Evolutionary conservation across 2,113 vertebrate species (phyloP), one percentile per base, ranked within the genome.

Genomic region (Himantopus leucocephalus): DNA sequence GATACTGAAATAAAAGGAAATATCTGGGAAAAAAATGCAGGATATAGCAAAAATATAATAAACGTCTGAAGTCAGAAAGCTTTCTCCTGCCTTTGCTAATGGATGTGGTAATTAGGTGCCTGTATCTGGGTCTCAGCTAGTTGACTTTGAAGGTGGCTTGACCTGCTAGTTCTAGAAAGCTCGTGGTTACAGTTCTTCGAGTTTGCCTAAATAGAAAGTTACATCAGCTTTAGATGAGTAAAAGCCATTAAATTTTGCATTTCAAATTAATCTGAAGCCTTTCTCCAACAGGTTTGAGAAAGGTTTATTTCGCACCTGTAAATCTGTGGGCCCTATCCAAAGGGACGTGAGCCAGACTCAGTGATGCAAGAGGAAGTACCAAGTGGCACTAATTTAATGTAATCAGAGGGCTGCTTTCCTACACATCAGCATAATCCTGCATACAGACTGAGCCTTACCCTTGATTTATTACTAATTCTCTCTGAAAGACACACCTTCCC

Each of bases 331-430:
- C n/a, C 39, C 11, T 53, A 15, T 92, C 82, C 68, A 59, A 67
- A 90, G 56, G 50, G 67, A 63, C 66, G 4, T 22, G n/a, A 93
- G 95, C 59, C 90, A 94, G 82, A 76, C 59, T 50, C 10, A 4
- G n/a, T 74, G 79, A 88, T 78, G 90, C 72, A 95, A 90, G 88
- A 95, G 82, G 82, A 93, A 90, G 70, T 32, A 82, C 71, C 64
- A 86, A 92, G 88, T 86, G 90, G 81, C 35, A 47, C 45, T 93
- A 62, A 93, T 91, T 85, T 88, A 84, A 70, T 62, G 71, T 37
- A 79, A 96, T 94, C 90, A 95, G 73, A 86, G 76, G 21, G 83
- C 70, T 89, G 92, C 79, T 78, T 95, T 77, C 63, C 92, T 32
- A 17, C 56, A 18, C 66, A 86, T 94, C 88, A 90, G 90, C 95